phyloP scores from a whole-genome alignment of 2,888 invertebrate species.

The Pseudoips prasinana region DNA sequence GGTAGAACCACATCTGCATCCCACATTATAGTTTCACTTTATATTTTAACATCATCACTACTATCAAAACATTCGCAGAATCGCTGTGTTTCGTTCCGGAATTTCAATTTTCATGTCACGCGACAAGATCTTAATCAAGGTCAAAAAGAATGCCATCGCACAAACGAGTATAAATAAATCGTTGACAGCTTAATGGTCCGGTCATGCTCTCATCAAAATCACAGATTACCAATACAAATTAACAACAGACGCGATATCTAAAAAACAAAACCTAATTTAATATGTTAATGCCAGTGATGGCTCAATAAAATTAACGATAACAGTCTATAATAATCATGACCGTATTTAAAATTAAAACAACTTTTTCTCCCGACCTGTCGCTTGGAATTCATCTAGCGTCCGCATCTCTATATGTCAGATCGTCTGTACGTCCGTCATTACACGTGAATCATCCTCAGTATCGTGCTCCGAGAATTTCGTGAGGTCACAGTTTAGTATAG shows the following conservation, averaged over 20 bases:
- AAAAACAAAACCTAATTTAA: constrained; percentile 50
- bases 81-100: constrained; percentile 1
- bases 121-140: constrained; percentile 34
- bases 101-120: constrained; percentile 20
- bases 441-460: constrained; percentile 72
- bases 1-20: constrained; percentile 53
- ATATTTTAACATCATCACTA: constrained; percentile 56
- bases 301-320: constrained; percentile 58
- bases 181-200: constrained; percentile 49
- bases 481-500: constrained; percentile 81
- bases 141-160: constrained; percentile 17
- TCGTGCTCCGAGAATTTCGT: constrained; percentile 77
- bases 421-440: constrained; percentile 67
- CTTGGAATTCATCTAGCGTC: constrained; percentile 67
- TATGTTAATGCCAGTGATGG: constrained; percentile 54
- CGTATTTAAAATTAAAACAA: constrained; percentile 41
- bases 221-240: constrained; percentile 39
- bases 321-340: constrained; percentile 41
- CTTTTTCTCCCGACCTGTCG: constrained; percentile 47
- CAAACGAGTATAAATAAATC: constrained; percentile 26
- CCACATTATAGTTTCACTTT: constrained; percentile 77
- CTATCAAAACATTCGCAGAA: constrained; percentile 32
- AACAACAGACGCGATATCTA: constrained; percentile 30
- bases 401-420: constrained; percentile 64
- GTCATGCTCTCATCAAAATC: constrained; percentile 37